Evolutionary conservation across 2,113 vertebrate genomes (phyloP), one percentile per base, ranked within the genome.

Genomic region (Trematocara zebra): DNA sequence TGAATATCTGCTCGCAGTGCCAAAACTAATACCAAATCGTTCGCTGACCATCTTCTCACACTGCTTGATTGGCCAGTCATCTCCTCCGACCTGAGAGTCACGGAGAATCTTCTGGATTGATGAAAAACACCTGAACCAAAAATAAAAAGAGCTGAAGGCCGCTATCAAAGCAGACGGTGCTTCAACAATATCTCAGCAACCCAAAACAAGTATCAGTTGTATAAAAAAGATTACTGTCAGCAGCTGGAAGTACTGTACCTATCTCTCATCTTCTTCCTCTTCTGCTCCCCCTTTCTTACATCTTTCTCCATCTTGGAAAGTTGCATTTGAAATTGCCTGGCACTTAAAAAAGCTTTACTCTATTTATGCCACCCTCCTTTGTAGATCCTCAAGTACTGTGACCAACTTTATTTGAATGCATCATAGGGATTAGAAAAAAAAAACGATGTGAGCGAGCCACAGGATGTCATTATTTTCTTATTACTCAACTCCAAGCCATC

Each of bases 401-500:
- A 72, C 67, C 40, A 47, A 42, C 5, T 0, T 0, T 28, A 47
- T 72, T 47, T 72, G 67, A 28, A 6, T 12, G 37, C 40, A 72
- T 4, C 20, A 28, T 10, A 23, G 40, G 20, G 67, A 72, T 72
- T 44, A 47, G 67, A 17, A 72, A 44, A 11, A 26, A 5, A 72
- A 26, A 42, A 6, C 2, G 3, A 44, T 17, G 20, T 1, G 20
- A 23, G 61, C 1, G 4, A 26, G 20, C 37, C 37, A 44, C 8
- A 15, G 67, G 67, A 26, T 47, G 67, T 44, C 20, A 44, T 72
- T 28, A 44, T 72, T 72, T 42, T 72, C 40, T 47, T 17, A 26
- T 72, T 72, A 72, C 20, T 72, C 40, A 72, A 72, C 67, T 72
- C 67, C 20, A 47, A 28, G 67, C 67, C 20, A 28, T 47, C 67